phyloP scores from a whole-genome alignment of 2,797 vertebrate species.

The Menidia menidia region DNA sequence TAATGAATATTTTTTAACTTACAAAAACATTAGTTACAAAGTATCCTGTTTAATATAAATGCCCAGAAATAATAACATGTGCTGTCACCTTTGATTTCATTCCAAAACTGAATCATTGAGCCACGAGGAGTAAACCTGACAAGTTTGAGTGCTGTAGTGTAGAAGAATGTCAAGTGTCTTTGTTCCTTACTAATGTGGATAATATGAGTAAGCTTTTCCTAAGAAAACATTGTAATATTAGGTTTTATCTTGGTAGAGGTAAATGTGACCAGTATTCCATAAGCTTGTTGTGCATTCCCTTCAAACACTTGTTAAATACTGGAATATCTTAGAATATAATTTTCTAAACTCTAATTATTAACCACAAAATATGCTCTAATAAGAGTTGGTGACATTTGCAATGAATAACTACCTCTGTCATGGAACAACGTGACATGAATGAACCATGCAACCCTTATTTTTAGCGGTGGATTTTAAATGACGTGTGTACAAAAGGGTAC shows the following conservation, averaged over 20 bases:
- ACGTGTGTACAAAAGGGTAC: neutral
- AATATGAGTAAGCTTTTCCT: neutral
- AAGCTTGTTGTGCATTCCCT: too few species aligned
- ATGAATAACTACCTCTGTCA: too few species aligned
- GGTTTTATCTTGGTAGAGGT: neutral
- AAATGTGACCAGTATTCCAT: neutral
- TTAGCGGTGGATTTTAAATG: conserved; percentile 22
- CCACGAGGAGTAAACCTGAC: neutral
- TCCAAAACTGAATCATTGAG: neutral
- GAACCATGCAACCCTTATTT: neutral
- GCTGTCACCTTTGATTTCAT: neutral
- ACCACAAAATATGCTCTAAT: too few species aligned
- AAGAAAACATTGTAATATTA: too few species aligned
- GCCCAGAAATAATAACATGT: neutral
- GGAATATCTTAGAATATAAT: neutral
- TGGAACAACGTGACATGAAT: neutral
- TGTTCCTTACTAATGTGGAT: neutral
- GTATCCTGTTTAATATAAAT: neutral
- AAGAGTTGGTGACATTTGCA: too few species aligned
- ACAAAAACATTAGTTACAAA: neutral
- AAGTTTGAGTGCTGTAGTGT: neutral
- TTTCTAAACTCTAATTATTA: neutral
- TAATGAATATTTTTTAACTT: too few species aligned
- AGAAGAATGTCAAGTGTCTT: neutral
- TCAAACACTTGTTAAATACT: neutral